phyloP scores from a whole-genome alignment of 2,113 vertebrate species.

The Gymnorhina tibicen region DNA sequence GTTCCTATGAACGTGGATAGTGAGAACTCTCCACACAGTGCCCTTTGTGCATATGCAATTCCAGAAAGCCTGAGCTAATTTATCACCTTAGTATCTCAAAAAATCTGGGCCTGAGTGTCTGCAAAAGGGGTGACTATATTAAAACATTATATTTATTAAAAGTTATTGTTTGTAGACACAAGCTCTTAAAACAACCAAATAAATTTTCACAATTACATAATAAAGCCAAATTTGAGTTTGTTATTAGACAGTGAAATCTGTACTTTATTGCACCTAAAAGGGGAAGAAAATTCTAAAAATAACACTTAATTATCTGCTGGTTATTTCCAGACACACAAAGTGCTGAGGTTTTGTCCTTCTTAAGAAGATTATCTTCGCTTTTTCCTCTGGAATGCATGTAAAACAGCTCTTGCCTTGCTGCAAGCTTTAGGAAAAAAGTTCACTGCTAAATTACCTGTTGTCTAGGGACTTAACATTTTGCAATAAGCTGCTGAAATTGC shows the following conservation, averaged over 20 bases:
- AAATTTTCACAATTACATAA: not conserved
- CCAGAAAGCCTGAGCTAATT: not conserved
- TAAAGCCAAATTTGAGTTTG: not conserved
- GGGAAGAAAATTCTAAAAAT: slow-evolving; percentile 44
- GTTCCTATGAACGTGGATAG: not conserved
- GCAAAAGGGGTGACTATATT: not conserved
- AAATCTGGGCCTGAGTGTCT: not conserved
- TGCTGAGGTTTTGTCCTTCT: slow-evolving; percentile 68
- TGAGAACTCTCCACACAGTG: not conserved
- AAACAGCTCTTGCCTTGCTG: slow-evolving; percentile 65
- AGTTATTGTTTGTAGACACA: not conserved
- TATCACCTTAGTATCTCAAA: not conserved
- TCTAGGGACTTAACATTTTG: slow-evolving; percentile 46
- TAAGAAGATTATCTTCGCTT: slow-evolving; percentile 75
- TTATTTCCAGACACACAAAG: slow-evolving; percentile 68
- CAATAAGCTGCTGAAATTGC: slow-evolving; percentile 56
- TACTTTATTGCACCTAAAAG: slow-evolving; percentile 12
- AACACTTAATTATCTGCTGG: slow-evolving; percentile 53
- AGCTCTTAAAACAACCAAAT: not conserved
- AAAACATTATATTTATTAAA: not conserved
- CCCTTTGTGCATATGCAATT: not conserved
- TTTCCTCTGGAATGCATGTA: slow-evolving; percentile 72
- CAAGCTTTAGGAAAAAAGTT: slow-evolving; percentile 45
- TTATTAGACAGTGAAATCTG: not conserved
- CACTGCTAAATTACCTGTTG: slow-evolving; percentile 68